Base-by-base conservation (phyloP, 1,140 invertebrate species). In the Drosophila asahinai region DNA sequence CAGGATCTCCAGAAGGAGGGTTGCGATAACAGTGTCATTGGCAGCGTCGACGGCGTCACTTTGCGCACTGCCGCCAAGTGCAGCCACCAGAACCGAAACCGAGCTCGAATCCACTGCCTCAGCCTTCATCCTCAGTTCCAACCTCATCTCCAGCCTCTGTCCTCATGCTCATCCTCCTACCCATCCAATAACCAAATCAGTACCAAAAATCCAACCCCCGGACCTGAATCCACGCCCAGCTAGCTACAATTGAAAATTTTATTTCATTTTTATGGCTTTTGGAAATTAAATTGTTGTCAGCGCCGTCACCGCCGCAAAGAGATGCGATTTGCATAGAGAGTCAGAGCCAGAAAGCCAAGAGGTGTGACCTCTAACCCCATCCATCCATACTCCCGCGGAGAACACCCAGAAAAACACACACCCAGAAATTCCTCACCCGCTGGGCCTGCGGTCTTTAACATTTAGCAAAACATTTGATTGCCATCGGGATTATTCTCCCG, bases 201-300 rank as follows among this genome's bases (percentile, higher is more conserved):
- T 4, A 27, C 3, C 27, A 5, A 43, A 65, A 47, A 60, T 25
- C 30, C 19, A 52, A 54, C 38, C 63, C 51, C 12, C 38, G 27
- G 15, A 11, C 33, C 22, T 45, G 17, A 63, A 43, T 73, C 67
- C 54, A 58, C 81, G 67, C 68, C 74, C 77, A 83, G 64, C 72
- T 42, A 51, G 80, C 80, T 52, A 80, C 83, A 86, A 86, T 86
- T 86, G 83, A 83, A 83, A 73, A 81, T 87, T 89, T 83, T 83
- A 83, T 87, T 89, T 83, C 80, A 80, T 75, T 87, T 87, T 87
- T 87, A 87, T 87, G 84, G 84, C 83, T 83, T 86, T 81, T 80
- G 84, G 68, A 78, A 87, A 87, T 87, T 87, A 87, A 87, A 87
- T 87, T 87, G 83, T 83, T 87, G 80, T 83, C 76, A 77, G 9